phyloP scores from a whole-genome alignment of 2,797 vertebrate species.

The Urophycis tenuis region DNA sequence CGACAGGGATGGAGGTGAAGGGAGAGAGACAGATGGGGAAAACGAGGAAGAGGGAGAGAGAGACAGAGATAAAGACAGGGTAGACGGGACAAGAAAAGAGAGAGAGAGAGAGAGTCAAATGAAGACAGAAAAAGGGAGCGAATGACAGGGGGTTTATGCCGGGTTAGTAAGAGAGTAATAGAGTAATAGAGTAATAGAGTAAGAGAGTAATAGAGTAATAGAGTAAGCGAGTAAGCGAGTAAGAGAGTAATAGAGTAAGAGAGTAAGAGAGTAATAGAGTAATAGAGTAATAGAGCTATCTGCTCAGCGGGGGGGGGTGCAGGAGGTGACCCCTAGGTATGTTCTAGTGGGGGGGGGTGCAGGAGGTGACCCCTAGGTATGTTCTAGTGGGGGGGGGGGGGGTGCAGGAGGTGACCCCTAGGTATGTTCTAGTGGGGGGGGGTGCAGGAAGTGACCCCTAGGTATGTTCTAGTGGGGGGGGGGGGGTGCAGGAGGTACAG shows the following conservation, averaged over 20 bases:
- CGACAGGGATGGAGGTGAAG: conserved; percentile 10
- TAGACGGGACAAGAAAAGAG: neutral
- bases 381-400: no score
- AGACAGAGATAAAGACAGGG: neutral
- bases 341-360: no score
- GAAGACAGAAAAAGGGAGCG: conserved; percentile 21
- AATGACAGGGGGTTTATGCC: no score
- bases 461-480: no score
- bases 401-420: no score
- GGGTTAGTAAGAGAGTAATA: conserved; percentile 8
- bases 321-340: no score
- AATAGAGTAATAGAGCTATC: neutral
- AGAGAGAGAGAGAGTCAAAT: neutral
- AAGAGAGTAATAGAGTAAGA: conserved; percentile 9
- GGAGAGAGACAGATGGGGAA: conserved; percentile 1
- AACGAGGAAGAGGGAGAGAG: conserved; percentile 8
- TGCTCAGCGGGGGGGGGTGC: no score
- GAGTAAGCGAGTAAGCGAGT: conserved; percentile 9
- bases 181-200: conserved; percentile 1
- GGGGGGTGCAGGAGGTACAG: no score
- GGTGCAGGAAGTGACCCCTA: no score
- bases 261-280: conserved; percentile 1
- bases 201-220: neutral
- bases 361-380: no score
- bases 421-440: no score